Evolutionary conservation across 2,888 invertebrate genomes (phyloP).

Genomic region (Chrysolina oricalcia): DNA sequence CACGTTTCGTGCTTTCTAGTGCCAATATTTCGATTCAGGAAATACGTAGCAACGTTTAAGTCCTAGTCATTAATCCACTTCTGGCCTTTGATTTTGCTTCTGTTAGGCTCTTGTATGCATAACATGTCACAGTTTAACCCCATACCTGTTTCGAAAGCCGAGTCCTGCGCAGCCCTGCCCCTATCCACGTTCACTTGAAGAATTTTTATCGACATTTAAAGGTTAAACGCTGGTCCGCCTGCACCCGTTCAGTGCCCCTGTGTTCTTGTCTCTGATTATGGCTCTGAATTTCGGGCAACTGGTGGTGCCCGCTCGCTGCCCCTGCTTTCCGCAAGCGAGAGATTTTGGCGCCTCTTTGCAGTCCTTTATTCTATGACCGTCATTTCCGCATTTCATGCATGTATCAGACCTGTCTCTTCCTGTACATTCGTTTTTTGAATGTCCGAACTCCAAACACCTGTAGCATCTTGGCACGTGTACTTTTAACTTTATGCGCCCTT

Average conservation of each 20-base stretch:
- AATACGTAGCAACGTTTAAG: neutral
- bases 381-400: constrained; percentile 36
- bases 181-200: constrained; percentile 27
- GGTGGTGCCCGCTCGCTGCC: neutral
- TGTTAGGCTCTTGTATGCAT: constrained; percentile 23
- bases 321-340: neutral
- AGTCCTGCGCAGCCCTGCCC: constrained; percentile 1
- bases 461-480: constrained; percentile 11
- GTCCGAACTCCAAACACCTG: constrained; percentile 10
- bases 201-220: neutral
- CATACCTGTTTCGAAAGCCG: neutral
- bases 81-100: neutral
- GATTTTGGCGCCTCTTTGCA: neutral
- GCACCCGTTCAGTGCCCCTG: neutral
- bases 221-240: constrained; percentile 4
- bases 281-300: constrained; percentile 2
- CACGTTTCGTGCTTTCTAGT: neutral
- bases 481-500: constrained; percentile 1
- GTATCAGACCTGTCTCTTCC: constrained; percentile 8
- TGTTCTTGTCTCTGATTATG: neutral
- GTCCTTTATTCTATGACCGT: neutral
- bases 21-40: constrained; percentile 5
- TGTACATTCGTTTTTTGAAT: neutral
- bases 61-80: constrained; percentile 18
- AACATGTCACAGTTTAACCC: neutral